Evolutionary conservation across 2,113 vertebrate species (phyloP), one percentile per base, ranked within the genome.

Genomic region (Oenanthe melanoleuca): DNA sequence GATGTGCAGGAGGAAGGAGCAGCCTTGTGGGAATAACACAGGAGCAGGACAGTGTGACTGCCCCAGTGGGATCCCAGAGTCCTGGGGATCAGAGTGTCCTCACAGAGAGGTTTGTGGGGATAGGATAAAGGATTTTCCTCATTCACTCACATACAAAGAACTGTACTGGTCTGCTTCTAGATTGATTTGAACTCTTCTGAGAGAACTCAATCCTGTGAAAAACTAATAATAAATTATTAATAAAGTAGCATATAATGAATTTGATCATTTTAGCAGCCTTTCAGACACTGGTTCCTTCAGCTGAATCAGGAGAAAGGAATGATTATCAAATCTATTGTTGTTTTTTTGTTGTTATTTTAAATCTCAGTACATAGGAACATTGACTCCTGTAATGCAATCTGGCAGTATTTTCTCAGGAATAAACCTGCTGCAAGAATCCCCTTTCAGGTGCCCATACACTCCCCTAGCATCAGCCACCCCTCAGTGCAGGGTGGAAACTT

Each of bases 51-150:
- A 14, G 11, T 45, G 7, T 6, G 38, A 34, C 15, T 64, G 20
- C 28, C n/a, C 25, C 2, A 5, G 4, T 2, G 28, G 34, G 40
- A 42, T 34, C 80, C 74, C 37, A 25, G 42, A 61, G 49, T 21
- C 74, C 66, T 56, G 24, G 8, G 24, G 12, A 22, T 73, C 7
- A 7, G 8, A 44, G 59, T 8, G 13, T 31, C 33, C 86, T 69
- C 59, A 65, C 71, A 38, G 75, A 25, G 38, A 34, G 29, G 15
- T 8, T 49, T 40, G 55, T 50, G 25, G 31, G 65, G 29, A 3
- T 4, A 28, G 34, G 13, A 13, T 0, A 49, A 47, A 52, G 1
- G 0, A 34, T 59, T 71, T 63, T 14, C 79, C 44, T 57, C 5
- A 13, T 33, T 80, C 16, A 1, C 44, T 64, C 53, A 25, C 10